phyloP scores from a whole-genome alignment of 2,113 vertebrate species.

The Zootoca vivipara region DNA sequence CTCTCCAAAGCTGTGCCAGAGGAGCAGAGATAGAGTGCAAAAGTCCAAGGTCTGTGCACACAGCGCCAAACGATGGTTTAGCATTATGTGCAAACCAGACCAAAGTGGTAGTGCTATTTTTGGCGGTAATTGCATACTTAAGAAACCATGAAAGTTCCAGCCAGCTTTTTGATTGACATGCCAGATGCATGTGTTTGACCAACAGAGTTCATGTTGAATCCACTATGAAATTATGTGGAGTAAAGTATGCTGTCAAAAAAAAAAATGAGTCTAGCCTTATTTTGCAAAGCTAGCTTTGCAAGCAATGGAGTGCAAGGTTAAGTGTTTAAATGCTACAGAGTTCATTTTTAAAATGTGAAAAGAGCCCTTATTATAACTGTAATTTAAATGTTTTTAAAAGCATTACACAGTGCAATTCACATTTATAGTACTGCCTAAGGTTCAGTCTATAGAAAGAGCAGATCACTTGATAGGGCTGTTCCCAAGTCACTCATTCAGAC shows the following conservation, averaged over 20 bases:
- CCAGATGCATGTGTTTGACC: neutral
- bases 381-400: neutral
- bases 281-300: neutral
- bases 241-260: neutral
- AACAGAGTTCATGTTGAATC: neutral
- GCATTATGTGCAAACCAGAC: neutral
- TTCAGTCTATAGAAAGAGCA: neutral
- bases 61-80: neutral
- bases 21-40: neutral
- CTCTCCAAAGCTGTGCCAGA: neutral
- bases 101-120: neutral
- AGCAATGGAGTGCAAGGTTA: neutral
- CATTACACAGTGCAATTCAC: neutral
- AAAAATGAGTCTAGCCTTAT: neutral
- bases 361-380: neutral
- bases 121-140: neutral
- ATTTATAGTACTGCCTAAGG: neutral
- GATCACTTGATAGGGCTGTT: neutral
- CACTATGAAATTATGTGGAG: neutral
- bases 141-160: neutral
- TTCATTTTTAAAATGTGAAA: neutral
- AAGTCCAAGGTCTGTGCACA: neutral
- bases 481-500: neutral
- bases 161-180: neutral
- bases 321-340: neutral